Percentiles rank a stretch among this genome's conserved stretches.
phyloP scores from a whole-genome alignment of 2,113 vertebrate species.

The Paracanthobrama guichenoti region DNA sequence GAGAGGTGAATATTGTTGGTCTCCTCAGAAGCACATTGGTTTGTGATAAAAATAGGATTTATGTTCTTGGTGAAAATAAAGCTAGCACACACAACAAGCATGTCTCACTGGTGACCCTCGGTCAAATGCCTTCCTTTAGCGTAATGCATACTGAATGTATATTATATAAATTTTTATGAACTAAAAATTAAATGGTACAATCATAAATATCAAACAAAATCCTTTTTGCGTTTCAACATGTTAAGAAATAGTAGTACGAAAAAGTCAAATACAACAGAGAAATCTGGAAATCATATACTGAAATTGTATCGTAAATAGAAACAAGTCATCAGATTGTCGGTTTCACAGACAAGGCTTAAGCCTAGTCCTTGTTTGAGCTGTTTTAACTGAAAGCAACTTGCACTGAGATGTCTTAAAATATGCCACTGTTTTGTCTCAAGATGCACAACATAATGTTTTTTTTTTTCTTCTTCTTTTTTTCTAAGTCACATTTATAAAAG shows the following conservation, averaged over 20 bases:
- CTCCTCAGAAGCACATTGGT: background rate
- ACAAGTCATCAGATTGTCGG: background rate
- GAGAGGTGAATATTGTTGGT: background rate
- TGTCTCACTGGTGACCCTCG: background rate
- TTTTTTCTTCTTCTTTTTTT: too few species aligned
- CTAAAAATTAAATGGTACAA: background rate
- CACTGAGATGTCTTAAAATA: too few species aligned
- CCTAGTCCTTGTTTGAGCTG: too few species aligned
- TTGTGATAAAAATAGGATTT: slow-evolving; percentile 4
- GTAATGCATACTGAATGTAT: background rate
- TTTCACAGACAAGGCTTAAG: too few species aligned
- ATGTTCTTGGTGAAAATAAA: background rate
- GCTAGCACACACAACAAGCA: background rate
- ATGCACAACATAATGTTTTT: too few species aligned
- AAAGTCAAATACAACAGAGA: background rate
- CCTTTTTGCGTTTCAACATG: background rate
- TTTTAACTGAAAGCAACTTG: too few species aligned
- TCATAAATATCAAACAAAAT: background rate
- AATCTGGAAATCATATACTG: too few species aligned
- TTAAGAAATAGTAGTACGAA: background rate
- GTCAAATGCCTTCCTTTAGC: background rate
- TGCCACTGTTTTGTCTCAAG: too few species aligned
- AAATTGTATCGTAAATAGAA: background rate
- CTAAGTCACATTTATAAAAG: too few species aligned
- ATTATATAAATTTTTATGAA: background rate